Evolutionary conservation across 2,797 vertebrate species (phyloP), one percentile per base, ranked within the genome.

Genomic region (Mus minutoides): DNA sequence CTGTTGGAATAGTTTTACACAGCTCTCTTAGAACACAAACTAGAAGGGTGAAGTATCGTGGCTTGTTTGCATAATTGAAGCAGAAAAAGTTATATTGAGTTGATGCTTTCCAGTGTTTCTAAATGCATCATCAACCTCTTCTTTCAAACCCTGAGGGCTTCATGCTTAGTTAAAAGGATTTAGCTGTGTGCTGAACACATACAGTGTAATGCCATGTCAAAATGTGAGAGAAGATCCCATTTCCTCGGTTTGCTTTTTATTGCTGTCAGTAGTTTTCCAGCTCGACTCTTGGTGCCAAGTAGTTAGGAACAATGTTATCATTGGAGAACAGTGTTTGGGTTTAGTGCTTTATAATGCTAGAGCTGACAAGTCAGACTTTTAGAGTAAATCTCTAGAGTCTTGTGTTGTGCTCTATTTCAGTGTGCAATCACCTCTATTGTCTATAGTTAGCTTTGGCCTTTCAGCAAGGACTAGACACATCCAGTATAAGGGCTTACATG

Each of bases 271-370:
- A 43, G 34, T 94, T 91, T 91, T 97, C 82, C 78, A 93, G 56
- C 69, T 14, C 49, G 54, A 92, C 31, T 96, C 58, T 64, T 80
- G 75, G 69, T 94, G 88, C 94, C 96, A 97, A 94, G 78, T 54
- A 93, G 69, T 88, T 96, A 91, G 86, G 83, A 88, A 97, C 90
- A 97, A 96, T 97, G 96, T 95, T 98, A 96, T 95, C 96, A 62
- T 84, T 64, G 83, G 78, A 90, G 71, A 94, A 62, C 94, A 96
- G 94, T 84, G 89, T 0, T 83, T 85, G 76, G 91, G 76, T 92
- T 97, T 96, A 97, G 93, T 78, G 76, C 71, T 90, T 80, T 90
- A 79, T 79, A 95, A 88, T 43, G 78, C 56, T 69, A 67, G 56
- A 89, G 54, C 60, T 80, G 92, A 97, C 75, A 92, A 88, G 83